These are phyloP conservation scores for Parnassius apollo DNA, from an alignment of 2,888 invertebrate genomes.

Conservation along the genomic window DNA sequence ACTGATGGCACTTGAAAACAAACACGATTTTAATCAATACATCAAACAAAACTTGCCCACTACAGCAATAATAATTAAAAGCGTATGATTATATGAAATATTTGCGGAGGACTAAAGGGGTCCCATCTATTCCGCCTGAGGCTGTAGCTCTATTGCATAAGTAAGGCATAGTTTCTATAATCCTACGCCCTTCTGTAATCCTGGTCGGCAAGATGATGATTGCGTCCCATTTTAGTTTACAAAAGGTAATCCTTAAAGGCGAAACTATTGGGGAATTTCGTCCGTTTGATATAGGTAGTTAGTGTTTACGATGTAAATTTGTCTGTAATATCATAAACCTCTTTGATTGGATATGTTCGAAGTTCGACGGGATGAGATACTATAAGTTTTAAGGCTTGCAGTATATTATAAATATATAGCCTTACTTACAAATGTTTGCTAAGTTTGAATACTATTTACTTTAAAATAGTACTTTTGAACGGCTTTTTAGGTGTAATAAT, in stretches of 20 bases:
- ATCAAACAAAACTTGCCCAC: constrained; percentile 78
- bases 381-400: constrained; percentile 33
- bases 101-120: constrained; percentile 75
- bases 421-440: no score
- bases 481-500: no score
- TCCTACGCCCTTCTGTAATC: constrained; percentile 66
- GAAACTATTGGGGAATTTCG: constrained; percentile 74
- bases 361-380: constrained; percentile 59
- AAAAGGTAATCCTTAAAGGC: constrained; percentile 78
- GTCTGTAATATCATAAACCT: constrained; percentile 77
- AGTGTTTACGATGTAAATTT: constrained; percentile 80
- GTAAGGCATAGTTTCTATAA: constrained; percentile 49
- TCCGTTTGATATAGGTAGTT: constrained; percentile 59
- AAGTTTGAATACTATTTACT: no score
- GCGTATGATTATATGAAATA: constrained; percentile 78
- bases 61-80: constrained; percentile 79
- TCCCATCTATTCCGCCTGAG: constrained; percentile 51
- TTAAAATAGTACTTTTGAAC: no score
- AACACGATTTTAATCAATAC: constrained; percentile 79
- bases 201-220: constrained; percentile 76
- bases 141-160: constrained; percentile 51
- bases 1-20: constrained; percentile 67
- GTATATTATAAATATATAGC: neutral
- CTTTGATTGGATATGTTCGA: constrained; percentile 69
- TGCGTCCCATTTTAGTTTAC: constrained; percentile 79